Conservation (phyloP, 1,140 invertebrate genomes). For the Elymnias hypermnestra region DNA sequence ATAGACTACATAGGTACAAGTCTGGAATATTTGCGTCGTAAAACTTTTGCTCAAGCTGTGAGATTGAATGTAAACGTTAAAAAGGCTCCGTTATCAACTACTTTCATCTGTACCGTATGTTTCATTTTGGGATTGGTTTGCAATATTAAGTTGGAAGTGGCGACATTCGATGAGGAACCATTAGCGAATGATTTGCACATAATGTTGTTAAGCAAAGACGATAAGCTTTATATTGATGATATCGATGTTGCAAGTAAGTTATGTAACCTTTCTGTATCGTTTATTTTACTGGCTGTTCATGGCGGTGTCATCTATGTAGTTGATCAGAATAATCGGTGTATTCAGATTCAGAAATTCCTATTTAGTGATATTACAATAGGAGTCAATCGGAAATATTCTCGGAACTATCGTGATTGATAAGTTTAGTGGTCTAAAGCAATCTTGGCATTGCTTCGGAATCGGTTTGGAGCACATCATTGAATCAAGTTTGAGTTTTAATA, state of each 20-base stretch:
- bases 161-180: slow-evolving; percentile 41
- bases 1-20: slow-evolving; percentile 55
- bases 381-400: too few relatives aligned
- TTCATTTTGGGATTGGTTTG: slow-evolving; percentile 41
- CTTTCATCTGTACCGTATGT: slow-evolving; percentile 44
- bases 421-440: too few relatives aligned
- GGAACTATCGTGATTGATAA: too few relatives aligned
- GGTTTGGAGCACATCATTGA: too few relatives aligned
- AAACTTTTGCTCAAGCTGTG: slow-evolving; percentile 38
- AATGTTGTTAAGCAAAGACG: slow-evolving; percentile 54
- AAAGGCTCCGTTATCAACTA: slow-evolving; percentile 35
- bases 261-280: too few relatives aligned
- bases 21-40: slow-evolving; percentile 35
- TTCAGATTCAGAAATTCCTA: background rate
- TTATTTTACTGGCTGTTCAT: too few relatives aligned
- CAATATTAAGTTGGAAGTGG: slow-evolving; percentile 61
- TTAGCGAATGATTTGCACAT: slow-evolving; percentile 52
- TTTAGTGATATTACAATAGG: too few relatives aligned
- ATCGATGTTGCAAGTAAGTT: slow-evolving; percentile 55
- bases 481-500: too few relatives aligned
- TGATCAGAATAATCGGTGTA: too few relatives aligned
- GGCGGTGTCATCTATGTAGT: too few relatives aligned
- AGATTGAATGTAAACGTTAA: slow-evolving; percentile 29
- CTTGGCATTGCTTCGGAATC: too few relatives aligned
- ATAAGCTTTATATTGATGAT: slow-evolving; percentile 59